These are phyloP conservation scores for Micromesistius poutassou DNA, from an alignment of 2,797 vertebrate genomes.

Conservation along the genomic window DNA sequence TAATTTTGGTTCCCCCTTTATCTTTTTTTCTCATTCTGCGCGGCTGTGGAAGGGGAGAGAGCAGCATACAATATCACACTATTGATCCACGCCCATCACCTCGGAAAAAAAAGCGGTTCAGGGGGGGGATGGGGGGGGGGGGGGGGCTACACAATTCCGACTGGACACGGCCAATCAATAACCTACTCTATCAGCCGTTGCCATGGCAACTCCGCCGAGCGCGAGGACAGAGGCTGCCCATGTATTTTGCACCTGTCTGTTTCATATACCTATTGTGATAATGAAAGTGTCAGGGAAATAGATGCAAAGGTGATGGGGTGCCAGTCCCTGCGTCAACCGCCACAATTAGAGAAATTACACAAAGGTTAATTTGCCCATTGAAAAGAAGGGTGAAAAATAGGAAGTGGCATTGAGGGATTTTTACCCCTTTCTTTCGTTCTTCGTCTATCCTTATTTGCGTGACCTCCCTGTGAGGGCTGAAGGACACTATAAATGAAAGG, in stretches of 20 bases:
- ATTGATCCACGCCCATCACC: slow-evolving; percentile 83
- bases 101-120: slow-evolving; percentile 78
- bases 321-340: slow-evolving; percentile 45
- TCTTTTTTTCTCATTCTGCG: slow-evolving; percentile 57
- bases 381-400: slow-evolving; percentile 28
- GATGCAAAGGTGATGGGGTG: slow-evolving; percentile 49
- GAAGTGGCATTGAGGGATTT: background rate
- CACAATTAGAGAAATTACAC: slow-evolving; percentile 64
- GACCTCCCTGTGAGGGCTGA: slow-evolving; percentile 50
- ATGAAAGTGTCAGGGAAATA: slow-evolving; percentile 68
- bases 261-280: slow-evolving; percentile 69
- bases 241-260: slow-evolving; percentile 79
- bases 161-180: slow-evolving; percentile 81
- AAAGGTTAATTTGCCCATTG: slow-evolving; percentile 49
- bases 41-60: slow-evolving; percentile 71
- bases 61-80: slow-evolving; percentile 80
- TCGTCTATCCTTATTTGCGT: slow-evolving; percentile 7
- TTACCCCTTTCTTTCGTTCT: background rate
- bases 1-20: slow-evolving; percentile 37
- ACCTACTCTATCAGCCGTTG: slow-evolving; percentile 82
- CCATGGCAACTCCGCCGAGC: slow-evolving; percentile 77
- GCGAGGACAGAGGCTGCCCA: slow-evolving; percentile 76
- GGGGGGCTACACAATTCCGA: slow-evolving; percentile 61
- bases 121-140: slow-evolving; percentile 45
- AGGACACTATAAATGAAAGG: slow-evolving; percentile 37